Conservation (phyloP, 2,888 invertebrate genomes). For the Diadegma fenestrale region DNA sequence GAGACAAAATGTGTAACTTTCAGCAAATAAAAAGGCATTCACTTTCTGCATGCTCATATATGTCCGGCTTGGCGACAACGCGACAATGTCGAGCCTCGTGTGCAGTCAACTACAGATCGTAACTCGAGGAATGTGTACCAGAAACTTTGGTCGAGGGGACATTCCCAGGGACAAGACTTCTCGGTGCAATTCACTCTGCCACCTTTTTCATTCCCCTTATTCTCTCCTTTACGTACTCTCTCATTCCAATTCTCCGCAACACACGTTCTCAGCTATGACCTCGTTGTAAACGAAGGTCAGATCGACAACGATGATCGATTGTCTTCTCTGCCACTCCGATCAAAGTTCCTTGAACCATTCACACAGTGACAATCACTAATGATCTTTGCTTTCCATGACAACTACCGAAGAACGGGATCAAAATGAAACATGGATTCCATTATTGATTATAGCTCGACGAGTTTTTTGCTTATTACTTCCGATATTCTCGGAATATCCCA, state of each 20-base stretch:
- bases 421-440: not conserved
- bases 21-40: constrained; percentile 32
- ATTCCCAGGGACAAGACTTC: constrained; percentile 59
- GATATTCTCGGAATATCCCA: constrained; percentile 53
- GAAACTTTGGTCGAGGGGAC: constrained; percentile 55
- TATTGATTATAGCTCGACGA: constrained; percentile 19
- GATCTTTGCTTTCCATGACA: constrained; percentile 6
- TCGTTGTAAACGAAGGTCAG: constrained; percentile 34
- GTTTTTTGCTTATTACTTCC: constrained; percentile 42
- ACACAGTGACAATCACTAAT: constrained; percentile 33
- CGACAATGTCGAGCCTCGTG: constrained; percentile 67
- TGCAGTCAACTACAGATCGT: constrained; percentile 38
- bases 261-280: constrained; percentile 48
- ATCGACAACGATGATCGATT: constrained; percentile 47
- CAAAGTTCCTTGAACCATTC: constrained; percentile 18
- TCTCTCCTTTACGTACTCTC: constrained; percentile 46
- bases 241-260: constrained; percentile 53
- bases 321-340: constrained; percentile 30
- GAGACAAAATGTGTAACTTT: constrained; percentile 57
- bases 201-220: constrained; percentile 40
- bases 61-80: constrained; percentile 47
- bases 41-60: constrained; percentile 5
- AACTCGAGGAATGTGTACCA: constrained; percentile 57
- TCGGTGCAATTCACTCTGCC: constrained; percentile 9
- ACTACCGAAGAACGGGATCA: not conserved